Evolutionary conservation across 2,888 invertebrate genomes (phyloP).

Genomic region (Spodoptera littoralis): DNA sequence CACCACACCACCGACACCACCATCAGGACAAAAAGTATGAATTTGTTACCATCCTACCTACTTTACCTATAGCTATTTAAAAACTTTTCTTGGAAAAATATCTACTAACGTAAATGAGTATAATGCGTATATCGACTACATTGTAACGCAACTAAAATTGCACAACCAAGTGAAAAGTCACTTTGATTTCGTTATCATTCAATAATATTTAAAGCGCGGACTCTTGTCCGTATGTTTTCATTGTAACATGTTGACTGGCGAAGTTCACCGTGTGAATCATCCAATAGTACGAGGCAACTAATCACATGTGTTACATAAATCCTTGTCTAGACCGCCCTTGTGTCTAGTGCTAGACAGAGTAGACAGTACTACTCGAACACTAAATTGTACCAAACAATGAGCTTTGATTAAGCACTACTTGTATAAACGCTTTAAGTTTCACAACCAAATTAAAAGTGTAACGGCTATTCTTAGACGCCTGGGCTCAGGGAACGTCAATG

Average conservation of each 20-base stretch:
- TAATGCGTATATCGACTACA: too few relatives aligned
- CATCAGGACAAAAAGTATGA: constrained; percentile 83
- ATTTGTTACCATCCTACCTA: background rate
- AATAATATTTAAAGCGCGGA: constrained; percentile 21
- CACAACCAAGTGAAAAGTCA: too few relatives aligned
- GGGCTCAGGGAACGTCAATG: constrained; percentile 20
- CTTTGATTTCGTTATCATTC: background rate
- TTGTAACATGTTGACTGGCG: constrained; percentile 12
- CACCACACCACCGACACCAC: constrained; percentile 86
- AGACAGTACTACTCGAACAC: constrained; percentile 8
- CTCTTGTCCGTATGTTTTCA: constrained; percentile 12
- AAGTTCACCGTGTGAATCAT: constrained; percentile 42
- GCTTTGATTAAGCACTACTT: constrained; percentile 11
- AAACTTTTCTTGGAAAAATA: too few relatives aligned
- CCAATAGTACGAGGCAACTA: constrained; percentile 11
- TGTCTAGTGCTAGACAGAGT: constrained; percentile 8
- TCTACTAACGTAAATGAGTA: too few relatives aligned
- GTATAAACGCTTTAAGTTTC: constrained; percentile 18
- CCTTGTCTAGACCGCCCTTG: constrained; percentile 36
- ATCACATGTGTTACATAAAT: constrained; percentile 41
- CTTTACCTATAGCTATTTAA: background rate
- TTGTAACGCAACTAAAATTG: too few relatives aligned
- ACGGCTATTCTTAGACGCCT: constrained; percentile 32
- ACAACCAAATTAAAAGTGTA: constrained; percentile 26
- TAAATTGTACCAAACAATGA: constrained; percentile 12